Conservation (phyloP, 1,140 invertebrate species). For the Macrobrachium rosenbergii region DNA sequence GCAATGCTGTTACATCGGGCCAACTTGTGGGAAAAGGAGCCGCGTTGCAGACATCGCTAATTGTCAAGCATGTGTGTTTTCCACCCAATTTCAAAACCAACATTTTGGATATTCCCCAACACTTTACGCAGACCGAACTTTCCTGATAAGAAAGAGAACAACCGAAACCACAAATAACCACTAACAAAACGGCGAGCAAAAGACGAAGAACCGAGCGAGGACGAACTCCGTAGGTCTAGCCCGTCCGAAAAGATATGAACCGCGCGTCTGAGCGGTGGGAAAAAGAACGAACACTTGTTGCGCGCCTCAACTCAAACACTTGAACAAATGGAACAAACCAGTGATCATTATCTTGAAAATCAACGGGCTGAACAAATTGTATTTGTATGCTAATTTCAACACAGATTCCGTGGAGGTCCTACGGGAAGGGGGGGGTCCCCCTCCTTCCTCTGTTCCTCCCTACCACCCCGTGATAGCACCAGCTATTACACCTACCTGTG, state of each 20-base stretch:
- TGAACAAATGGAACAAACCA: slow-evolving; percentile 60
- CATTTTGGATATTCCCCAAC: no score
- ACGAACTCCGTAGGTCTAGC: not conserved
- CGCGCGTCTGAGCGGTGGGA: not conserved
- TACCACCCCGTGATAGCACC: no score
- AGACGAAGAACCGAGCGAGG: not conserved
- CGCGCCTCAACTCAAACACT: slow-evolving; percentile 56
- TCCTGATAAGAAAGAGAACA: no score
- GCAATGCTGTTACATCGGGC: slow-evolving; percentile 10
- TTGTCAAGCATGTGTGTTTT: no score
- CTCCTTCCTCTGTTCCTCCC: not conserved
- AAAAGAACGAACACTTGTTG: slow-evolving; percentile 39
- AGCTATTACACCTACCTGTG: no score
- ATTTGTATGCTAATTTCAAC: slow-evolving; percentile 60
- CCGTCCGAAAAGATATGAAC: slow-evolving; percentile 22
- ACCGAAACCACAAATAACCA: no score
- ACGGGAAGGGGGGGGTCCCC: not conserved
- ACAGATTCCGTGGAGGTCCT: slow-evolving; percentile 29
- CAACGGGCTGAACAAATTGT: slow-evolving; percentile 57
- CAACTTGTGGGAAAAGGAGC: slow-evolving; percentile 25
- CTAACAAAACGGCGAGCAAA: no score
- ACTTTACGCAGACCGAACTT: no score
- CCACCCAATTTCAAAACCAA: no score
- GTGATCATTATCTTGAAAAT: slow-evolving; percentile 58
- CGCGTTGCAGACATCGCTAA: not conserved